Evolutionary conservation across 2,797 vertebrate genomes (phyloP).

Genomic region (Thalassophryne amazonica): DNA sequence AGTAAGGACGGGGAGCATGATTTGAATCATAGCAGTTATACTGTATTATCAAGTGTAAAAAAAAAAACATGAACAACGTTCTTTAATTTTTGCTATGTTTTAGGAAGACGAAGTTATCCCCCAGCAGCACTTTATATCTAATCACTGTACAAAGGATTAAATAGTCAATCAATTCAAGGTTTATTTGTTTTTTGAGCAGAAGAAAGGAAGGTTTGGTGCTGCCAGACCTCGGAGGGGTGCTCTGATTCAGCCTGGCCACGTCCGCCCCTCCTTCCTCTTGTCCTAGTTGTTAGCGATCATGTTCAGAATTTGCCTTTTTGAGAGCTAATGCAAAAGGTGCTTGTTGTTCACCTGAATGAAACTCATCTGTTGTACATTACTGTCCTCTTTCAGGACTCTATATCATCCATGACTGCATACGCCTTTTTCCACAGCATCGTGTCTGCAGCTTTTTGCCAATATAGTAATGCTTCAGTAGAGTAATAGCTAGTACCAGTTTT

Average conservation of each 20-base stretch:
- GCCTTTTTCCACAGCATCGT: conserved; percentile 92
- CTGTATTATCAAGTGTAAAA: conserved; percentile 83
- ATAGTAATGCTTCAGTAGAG: conserved; percentile 98
- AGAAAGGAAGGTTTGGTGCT: conserved; percentile 34
- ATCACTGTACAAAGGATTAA: conserved; percentile 95
- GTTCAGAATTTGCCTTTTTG: conserved; percentile 92
- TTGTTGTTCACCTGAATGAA: conserved; percentile 84
- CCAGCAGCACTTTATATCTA: conserved; percentile 99
- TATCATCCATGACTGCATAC: conserved; percentile 88
- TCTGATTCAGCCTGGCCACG: conserved; percentile 68
- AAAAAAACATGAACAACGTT: conserved; percentile 78
- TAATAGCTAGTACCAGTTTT: conserved; percentile 96
- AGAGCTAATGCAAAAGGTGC: conserved; percentile 93
- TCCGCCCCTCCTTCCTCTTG: conserved; percentile 83
- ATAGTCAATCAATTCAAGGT: conserved; percentile 76
- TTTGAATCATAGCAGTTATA: conserved; percentile 84
- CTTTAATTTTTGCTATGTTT: conserved; percentile 85
- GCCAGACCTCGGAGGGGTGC: conserved; percentile 73
- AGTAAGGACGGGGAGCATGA: conserved; percentile 86
- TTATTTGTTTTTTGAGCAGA: conserved; percentile 51
- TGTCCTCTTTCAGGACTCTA: conserved; percentile 82
- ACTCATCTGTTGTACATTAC: conserved; percentile 87
- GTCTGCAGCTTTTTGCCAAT: conserved; percentile 98
- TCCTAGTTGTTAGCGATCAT: conserved; percentile 90
- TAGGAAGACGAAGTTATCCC: conserved; percentile 87